Evolutionary conservation across 2,797 vertebrate species (phyloP).

Genomic region (Ataeniobius toweri): DNA sequence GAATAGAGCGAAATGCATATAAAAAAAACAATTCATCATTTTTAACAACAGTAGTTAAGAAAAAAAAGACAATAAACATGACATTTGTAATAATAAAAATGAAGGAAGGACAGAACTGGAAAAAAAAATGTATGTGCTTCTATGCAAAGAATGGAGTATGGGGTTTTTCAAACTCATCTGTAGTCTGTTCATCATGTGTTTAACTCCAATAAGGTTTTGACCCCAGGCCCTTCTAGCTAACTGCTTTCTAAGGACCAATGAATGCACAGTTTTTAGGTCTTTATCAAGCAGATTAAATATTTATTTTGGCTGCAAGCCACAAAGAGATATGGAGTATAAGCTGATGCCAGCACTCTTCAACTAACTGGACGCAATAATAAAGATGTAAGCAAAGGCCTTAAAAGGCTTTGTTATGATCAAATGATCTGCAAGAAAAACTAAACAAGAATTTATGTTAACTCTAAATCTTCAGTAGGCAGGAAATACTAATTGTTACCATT

Average conservation of each 20-base stretch:
- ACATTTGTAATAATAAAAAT: not conserved
- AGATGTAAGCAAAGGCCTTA: slow-evolving; percentile 3
- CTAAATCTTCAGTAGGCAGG: not conserved
- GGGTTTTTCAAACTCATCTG: not conserved
- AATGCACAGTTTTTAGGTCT: slow-evolving; percentile 10
- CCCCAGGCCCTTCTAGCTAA: not conserved
- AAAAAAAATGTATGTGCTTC: not conserved
- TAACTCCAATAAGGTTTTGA: slow-evolving; percentile 1
- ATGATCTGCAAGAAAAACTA: slow-evolving; percentile 12
- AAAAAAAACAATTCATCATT: no score
- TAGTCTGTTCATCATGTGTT: not conserved
- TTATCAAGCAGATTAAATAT: slow-evolving; percentile 28
- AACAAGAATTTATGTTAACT: not conserved
- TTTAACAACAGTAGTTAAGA: no score
- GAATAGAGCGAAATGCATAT: no score
- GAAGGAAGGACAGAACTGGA: not conserved
- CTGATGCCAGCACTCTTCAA: slow-evolving; percentile 15
- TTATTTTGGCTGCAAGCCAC: slow-evolving; percentile 21
- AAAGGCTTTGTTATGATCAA: not conserved
- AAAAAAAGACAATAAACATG: not conserved
- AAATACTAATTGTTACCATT: not conserved
- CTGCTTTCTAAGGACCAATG: slow-evolving; percentile 22
- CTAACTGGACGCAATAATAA: slow-evolving; percentile 8
- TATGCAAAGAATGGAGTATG: not conserved
- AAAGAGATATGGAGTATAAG: slow-evolving; percentile 19